Conservation (phyloP, 2,113 vertebrate species). For the Pteruthius melanotis region DNA sequence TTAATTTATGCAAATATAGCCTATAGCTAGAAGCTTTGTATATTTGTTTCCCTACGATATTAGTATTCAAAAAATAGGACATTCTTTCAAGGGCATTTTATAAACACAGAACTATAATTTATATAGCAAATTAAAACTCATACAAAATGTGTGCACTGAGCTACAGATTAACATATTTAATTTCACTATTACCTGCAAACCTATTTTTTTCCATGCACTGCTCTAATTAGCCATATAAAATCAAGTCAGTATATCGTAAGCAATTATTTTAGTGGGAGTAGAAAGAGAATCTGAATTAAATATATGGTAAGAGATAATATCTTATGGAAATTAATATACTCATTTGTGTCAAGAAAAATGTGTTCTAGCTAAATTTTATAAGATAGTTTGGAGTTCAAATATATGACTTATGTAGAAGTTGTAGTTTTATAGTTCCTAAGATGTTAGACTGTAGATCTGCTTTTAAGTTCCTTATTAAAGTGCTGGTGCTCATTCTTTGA, state of each 20-base stretch:
- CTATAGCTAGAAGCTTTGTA: constrained; percentile 74
- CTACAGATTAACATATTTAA: constrained; percentile 85
- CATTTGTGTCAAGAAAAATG: constrained; percentile 74
- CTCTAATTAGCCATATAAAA: constrained; percentile 83
- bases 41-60: constrained; percentile 74
- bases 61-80: constrained; percentile 73
- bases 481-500: constrained; percentile 59
- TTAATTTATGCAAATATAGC: constrained; percentile 77
- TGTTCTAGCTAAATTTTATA: constrained; percentile 67
- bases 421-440: constrained; percentile 65
- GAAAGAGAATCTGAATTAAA: constrained; percentile 77
- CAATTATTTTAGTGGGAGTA: constrained; percentile 78
- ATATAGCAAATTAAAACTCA: constrained; percentile 82
- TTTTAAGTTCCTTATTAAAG: constrained; percentile 63
- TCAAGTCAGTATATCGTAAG: constrained; percentile 74
- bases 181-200: constrained; percentile 84
- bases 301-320: constrained; percentile 76
- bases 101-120: constrained; percentile 76
- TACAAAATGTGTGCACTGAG: constrained; percentile 77
- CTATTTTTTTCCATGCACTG: constrained; percentile 74
- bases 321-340: constrained; percentile 77
- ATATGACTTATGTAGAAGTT: constrained; percentile 59
- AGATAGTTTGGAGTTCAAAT: constrained; percentile 66
- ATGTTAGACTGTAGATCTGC: constrained; percentile 56
- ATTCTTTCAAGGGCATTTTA: constrained; percentile 77